Conservation (phyloP, 2,888 invertebrate species). For the Coremacera marginata region DNA sequence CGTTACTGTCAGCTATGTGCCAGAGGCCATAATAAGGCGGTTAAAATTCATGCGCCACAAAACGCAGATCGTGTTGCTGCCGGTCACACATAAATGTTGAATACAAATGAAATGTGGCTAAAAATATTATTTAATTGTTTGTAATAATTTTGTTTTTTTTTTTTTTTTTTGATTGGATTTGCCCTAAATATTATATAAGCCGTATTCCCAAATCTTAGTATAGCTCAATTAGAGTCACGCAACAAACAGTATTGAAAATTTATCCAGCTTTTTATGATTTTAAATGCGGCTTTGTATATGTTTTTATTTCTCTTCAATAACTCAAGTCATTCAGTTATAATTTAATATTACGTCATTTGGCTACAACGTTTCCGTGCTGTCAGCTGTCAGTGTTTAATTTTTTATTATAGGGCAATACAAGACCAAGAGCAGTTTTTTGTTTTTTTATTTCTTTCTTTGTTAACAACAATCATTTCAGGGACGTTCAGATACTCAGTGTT, state of each 20-base stretch:
- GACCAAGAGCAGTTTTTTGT: not conserved
- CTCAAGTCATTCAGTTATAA: not conserved
- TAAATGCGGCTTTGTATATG: too few species aligned
- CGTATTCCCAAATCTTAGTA: not conserved
- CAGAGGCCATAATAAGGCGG: not conserved
- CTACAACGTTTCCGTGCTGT: not conserved
- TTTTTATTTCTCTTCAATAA: not conserved
- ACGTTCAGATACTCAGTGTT: too few species aligned
- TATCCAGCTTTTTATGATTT: too few species aligned
- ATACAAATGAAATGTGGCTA: not conserved
- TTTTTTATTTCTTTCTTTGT: not conserved
- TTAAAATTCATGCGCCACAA: too few species aligned
- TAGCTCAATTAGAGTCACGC: not conserved
- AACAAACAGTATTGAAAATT: too few species aligned
- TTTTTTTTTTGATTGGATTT: not conserved
- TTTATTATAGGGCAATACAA: not conserved
- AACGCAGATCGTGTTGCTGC: not conserved
- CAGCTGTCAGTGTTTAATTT: too few species aligned
- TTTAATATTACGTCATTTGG: conserved; percentile 5
- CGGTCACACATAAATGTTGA: not conserved
- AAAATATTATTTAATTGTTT: not conserved
- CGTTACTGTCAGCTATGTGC: not conserved
- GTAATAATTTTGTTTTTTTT: not conserved
- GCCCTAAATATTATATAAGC: not conserved
- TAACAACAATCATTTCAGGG: not conserved